These are phyloP conservation scores for Halisarca cf. caerulea DNA, from an alignment of 37 sponge, comb jelly and placozoan species.

Conservation along the genomic window DNA sequence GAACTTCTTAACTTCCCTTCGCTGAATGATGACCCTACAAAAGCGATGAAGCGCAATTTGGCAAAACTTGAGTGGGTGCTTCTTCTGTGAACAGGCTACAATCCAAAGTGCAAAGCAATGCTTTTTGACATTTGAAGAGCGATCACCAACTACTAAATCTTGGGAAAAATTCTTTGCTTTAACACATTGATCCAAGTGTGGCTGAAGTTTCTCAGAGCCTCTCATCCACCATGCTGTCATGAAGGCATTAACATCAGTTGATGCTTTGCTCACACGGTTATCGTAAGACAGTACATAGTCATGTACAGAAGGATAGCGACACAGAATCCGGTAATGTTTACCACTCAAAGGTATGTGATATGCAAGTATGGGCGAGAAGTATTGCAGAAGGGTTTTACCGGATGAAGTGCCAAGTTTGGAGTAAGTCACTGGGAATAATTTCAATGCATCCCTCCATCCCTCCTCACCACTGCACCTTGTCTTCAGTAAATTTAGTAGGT, in stretches of 20 bases:
- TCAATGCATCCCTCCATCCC: too few species aligned
- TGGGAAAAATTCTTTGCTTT: neutral
- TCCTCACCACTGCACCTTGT: too few species aligned
- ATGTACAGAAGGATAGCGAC: neutral
- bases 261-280: neutral
- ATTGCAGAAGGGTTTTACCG: neutral
- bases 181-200: neutral
- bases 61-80: conserved; percentile 8
- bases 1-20: neutral
- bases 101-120: conserved; percentile 24
- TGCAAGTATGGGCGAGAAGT: conserved; percentile 13
- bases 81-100: neutral
- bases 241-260: conserved; percentile 13
- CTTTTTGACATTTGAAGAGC: neutral
- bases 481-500: too few species aligned
- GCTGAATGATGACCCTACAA: neutral
- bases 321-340: neutral
- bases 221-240: conserved; percentile 31
- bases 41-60: conserved; percentile 5
- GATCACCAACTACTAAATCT: neutral
- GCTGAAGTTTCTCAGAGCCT: neutral
- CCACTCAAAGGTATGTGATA: conserved; percentile 5
- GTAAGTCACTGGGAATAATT: neutral
- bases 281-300: neutral
- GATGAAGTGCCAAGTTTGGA: neutral